These are phyloP conservation scores for Ochropleura plecta DNA, from an alignment of 2,888 invertebrate species.

Conservation along the genomic window DNA sequence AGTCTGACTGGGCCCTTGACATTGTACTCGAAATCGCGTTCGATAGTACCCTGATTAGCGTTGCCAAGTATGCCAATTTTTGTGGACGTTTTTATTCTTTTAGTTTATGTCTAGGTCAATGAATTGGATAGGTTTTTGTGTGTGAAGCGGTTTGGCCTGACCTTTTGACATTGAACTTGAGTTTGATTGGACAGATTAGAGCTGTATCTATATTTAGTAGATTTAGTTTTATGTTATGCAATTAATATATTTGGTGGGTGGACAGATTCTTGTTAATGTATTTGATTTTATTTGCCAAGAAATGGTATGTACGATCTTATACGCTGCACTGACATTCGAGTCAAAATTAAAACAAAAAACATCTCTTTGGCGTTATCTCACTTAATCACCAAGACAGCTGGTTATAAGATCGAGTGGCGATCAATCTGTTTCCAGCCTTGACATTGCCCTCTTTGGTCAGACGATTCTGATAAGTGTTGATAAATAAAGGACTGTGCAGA, in stretches of 20 bases:
- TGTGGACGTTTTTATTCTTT: constrained; percentile 35
- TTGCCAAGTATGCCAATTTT: constrained; percentile 57
- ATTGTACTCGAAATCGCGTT: constrained; percentile 56
- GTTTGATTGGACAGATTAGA: constrained; percentile 12
- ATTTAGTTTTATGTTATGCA: neutral
- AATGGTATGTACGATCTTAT: neutral
- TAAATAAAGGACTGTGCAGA: constrained; percentile 21
- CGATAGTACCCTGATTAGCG: constrained; percentile 55
- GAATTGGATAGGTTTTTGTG: constrained; percentile 31
- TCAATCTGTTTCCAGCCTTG: constrained; percentile 14
- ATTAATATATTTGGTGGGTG: neutral
- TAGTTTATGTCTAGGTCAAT: constrained; percentile 51
- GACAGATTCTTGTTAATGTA: neutral
- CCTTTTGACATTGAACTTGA: constrained; percentile 32
- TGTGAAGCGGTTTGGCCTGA: constrained; percentile 24
- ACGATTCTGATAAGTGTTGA: constrained; percentile 26
- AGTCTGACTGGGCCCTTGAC: constrained; percentile 58
- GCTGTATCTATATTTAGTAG: neutral
- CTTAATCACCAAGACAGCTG: constrained; percentile 5
- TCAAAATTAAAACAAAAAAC: neutral
- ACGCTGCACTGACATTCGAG: neutral
- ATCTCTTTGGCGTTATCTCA: neutral
- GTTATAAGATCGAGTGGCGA: neutral
- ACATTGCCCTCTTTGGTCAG: constrained; percentile 16
- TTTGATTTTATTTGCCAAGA: neutral